A percentile compares a stretch with the other conserved stretches of the same genome.
Conservation (phyloP, 2,797 vertebrate genomes). For the Malacoraja senta region DNA sequence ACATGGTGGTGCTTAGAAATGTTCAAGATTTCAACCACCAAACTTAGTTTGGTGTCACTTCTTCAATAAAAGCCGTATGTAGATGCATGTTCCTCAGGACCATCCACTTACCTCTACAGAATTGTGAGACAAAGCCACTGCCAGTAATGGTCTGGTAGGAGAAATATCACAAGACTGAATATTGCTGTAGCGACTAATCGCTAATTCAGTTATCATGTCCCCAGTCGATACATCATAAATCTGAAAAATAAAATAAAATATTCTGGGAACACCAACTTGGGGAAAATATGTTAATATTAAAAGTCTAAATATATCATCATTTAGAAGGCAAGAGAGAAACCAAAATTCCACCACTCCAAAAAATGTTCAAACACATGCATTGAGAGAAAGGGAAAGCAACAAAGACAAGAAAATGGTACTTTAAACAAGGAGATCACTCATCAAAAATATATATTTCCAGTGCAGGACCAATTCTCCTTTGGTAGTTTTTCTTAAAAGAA, state of each 20-base stretch:
- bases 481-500: no score
- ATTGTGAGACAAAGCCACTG: constrained; percentile 83
- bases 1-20: not conserved
- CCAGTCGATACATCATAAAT: constrained; percentile 70
- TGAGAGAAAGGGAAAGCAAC: not conserved
- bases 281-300: not conserved
- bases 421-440: not conserved
- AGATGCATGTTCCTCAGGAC: not conserved
- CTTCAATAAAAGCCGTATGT: not conserved
- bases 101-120: constrained; percentile 76
- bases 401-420: not conserved
- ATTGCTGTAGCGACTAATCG: constrained; percentile 66
- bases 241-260: constrained; percentile 54
- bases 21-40: not conserved
- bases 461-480: not conserved
- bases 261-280: not conserved
- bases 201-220: constrained; percentile 66
- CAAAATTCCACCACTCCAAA: not conserved
- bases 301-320: not conserved
- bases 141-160: constrained; percentile 71
- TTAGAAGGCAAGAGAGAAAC: not conserved
- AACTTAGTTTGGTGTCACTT: no score
- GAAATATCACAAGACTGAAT: constrained; percentile 86
- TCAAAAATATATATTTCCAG: not conserved
- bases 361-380: not conserved